Conservation (phyloP, 1,140 invertebrate species). For the Drosophila grimshawi region DNA sequence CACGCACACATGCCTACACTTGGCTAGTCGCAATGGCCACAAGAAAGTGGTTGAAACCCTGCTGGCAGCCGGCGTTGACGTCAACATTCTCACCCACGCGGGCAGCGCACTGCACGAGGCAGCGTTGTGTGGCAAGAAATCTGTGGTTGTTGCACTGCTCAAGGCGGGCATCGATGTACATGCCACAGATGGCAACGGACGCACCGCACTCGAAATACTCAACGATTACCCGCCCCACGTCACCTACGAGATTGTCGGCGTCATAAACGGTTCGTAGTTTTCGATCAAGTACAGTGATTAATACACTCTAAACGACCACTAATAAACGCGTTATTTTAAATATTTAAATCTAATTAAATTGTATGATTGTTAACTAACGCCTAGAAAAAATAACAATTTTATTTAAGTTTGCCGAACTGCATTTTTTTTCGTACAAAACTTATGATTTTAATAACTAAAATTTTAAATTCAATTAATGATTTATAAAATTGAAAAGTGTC, state of each 20-base stretch:
- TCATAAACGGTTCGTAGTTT: constrained; percentile 89
- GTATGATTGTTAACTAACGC: too few species aligned
- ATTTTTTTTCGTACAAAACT: too few species aligned
- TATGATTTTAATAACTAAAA: too few species aligned
- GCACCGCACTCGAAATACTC: constrained; percentile 95
- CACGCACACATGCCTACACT: constrained; percentile 95
- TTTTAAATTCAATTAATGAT: too few species aligned
- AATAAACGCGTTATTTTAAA: too few species aligned
- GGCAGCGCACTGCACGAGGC: constrained; percentile 98
- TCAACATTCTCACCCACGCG: constrained; percentile 93
- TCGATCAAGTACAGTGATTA: not conserved
- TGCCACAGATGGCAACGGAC: constrained; percentile 90
- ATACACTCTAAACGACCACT: too few species aligned
- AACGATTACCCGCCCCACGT: constrained; percentile 94
- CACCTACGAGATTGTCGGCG: constrained; percentile 91
- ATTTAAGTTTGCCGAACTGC: too few species aligned
- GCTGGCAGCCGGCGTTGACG: constrained; percentile 93
- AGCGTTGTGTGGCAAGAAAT: constrained; percentile 95
- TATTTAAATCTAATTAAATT: too few species aligned
- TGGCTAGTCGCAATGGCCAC: constrained; percentile 95
- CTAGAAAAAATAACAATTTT: too few species aligned
- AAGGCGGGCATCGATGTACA: constrained; percentile 92
- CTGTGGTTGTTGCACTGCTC: constrained; percentile 94
- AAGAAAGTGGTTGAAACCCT: constrained; percentile 94
- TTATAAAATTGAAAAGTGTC: too few species aligned